These are phyloP conservation scores for Protomyctophum bolini DNA, from an alignment of 2,113 vertebrate species.

Conservation along the genomic window DNA sequence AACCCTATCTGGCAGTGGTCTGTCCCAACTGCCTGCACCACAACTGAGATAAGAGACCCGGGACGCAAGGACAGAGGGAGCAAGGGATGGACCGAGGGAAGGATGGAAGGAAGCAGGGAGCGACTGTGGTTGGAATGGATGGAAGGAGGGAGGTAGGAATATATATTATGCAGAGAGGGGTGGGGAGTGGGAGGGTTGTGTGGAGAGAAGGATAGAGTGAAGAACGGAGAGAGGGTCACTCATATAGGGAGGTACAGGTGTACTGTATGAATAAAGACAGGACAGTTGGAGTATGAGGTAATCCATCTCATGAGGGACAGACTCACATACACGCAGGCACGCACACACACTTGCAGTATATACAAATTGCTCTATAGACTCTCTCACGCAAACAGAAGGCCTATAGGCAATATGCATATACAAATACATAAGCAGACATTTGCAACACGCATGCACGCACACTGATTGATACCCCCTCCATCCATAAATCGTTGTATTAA, in stretches of 20 bases:
- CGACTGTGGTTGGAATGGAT: background rate
- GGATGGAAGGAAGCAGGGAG: background rate
- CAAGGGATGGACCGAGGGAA: background rate
- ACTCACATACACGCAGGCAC: slow-evolving; percentile 43
- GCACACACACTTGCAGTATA: slow-evolving; percentile 1
- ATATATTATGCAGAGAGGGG: too few species aligned
- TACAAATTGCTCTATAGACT: too few species aligned
- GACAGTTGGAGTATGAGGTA: slow-evolving; percentile 38
- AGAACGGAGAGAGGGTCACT: background rate
- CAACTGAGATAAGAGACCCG: slow-evolving; percentile 72
- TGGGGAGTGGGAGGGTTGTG: too few species aligned
- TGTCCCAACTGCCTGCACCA: slow-evolving; percentile 73
- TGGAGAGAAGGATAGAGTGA: background rate
- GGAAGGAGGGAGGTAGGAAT: background rate
- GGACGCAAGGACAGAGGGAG: slow-evolving; percentile 32
- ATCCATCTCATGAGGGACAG: slow-evolving; percentile 51
- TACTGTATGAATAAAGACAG: slow-evolving; percentile 70
- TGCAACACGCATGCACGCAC: background rate
- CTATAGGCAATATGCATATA: slow-evolving; percentile 7
- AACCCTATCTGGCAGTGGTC: slow-evolving; percentile 75
- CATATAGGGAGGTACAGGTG: slow-evolving; percentile 27
- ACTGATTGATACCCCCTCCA: too few species aligned
- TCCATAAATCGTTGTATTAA: too few species aligned
- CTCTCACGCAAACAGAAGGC: too few species aligned
- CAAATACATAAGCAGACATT: slow-evolving; percentile 50